Evolutionary conservation across 2,797 vertebrate species (phyloP).

Genomic region (Acipenser oxyrinchus): DNA sequence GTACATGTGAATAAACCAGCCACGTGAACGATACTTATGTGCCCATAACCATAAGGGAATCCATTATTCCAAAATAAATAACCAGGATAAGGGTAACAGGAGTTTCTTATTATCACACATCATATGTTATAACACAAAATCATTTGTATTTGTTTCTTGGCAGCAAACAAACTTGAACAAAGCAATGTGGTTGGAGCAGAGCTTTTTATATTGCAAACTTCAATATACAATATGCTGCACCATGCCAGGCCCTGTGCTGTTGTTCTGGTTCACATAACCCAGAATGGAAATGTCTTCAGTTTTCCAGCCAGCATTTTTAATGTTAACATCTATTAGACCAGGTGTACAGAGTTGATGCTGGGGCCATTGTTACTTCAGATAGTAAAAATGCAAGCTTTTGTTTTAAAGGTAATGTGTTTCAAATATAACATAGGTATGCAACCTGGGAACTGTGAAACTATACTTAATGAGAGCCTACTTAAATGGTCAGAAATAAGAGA

Average conservation of each 20-base stretch:
- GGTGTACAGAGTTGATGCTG: neutral
- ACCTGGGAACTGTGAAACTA: neutral
- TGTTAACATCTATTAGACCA: neutral
- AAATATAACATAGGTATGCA: neutral
- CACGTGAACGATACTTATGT: constrained; percentile 55
- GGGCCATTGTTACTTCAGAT: neutral
- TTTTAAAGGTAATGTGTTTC: constrained; percentile 4
- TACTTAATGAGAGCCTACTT: too few relatives aligned
- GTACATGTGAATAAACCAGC: constrained; percentile 31
- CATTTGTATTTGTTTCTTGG: constrained; percentile 61
- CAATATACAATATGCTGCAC: neutral
- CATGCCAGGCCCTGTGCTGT: neutral
- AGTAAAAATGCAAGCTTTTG: constrained; percentile 3
- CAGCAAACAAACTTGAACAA: constrained; percentile 38
- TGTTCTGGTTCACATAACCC: neutral
- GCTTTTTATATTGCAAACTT: constrained; percentile 4
- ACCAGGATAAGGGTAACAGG: constrained; percentile 59
- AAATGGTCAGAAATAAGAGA: too few relatives aligned
- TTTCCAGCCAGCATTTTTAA: constrained; percentile 8
- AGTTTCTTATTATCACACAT: constrained; percentile 81
- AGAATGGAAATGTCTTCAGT: neutral
- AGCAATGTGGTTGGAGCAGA: neutral
- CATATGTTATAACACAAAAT: constrained; percentile 69
- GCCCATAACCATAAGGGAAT: constrained; percentile 47
- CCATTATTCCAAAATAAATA: constrained; percentile 67